phyloP scores from a whole-genome alignment of 2,888 invertebrate species.

The Ochropleura leucogaster region DNA sequence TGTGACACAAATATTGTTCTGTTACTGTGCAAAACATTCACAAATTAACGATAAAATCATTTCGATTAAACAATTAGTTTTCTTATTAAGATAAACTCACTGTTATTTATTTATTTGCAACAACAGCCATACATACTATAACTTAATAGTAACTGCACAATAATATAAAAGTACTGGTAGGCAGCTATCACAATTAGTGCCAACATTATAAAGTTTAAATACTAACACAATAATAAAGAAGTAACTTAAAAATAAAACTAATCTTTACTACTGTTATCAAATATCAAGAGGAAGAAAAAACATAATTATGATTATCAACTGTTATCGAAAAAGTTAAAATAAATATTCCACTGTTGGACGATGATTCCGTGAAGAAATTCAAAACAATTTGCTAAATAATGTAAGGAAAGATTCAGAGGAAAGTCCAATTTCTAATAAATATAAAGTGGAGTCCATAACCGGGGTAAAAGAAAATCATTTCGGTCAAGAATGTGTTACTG shows the following conservation, averaged over 20 bases:
- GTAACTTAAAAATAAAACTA: too few species aligned
- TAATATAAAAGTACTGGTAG: too few species aligned
- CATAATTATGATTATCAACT: too few species aligned
- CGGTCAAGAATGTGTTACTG: constrained; percentile 48
- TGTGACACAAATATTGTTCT: neutral
- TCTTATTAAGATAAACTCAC: neutral
- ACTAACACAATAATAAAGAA: too few species aligned
- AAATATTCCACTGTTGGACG: neutral
- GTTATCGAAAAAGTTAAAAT: neutral
- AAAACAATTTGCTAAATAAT: neutral
- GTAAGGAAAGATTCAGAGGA: neutral
- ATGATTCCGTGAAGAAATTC: neutral
- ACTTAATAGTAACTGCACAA: too few species aligned
- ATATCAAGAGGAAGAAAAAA: too few species aligned
- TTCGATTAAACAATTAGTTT: neutral
- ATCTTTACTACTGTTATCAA: too few species aligned
- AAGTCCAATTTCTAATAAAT: constrained; percentile 24
- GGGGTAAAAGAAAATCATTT: constrained; percentile 44
- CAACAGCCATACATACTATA: too few species aligned
- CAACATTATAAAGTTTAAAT: too few species aligned
- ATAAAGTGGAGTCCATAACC: constrained; percentile 18
- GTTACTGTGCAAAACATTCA: neutral
- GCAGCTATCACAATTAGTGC: too few species aligned
- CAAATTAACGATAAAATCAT: neutral
- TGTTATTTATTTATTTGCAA: too few species aligned